phyloP scores from a whole-genome alignment of 2,797 vertebrate genomes.

The Hemitrygon akajei region DNA sequence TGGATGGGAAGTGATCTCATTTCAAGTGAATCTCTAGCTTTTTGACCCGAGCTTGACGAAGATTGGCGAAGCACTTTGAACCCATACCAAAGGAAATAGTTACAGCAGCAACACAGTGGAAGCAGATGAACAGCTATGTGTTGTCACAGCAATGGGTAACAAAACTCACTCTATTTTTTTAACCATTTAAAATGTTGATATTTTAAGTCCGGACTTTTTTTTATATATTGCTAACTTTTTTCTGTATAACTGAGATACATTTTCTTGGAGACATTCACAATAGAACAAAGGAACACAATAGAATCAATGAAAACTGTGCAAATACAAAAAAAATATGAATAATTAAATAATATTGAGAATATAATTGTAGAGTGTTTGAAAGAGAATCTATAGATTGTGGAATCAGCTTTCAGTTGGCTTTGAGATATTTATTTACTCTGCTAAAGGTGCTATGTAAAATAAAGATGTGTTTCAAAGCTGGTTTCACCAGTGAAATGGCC shows the following conservation, averaged over 20 bases:
- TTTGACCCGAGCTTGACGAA: conserved; percentile 15
- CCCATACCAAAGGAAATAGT: conserved; percentile 19
- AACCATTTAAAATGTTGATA: neutral
- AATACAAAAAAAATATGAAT: no score
- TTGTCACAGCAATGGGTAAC: neutral
- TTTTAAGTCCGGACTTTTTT: neutral
- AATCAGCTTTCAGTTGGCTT: no score
- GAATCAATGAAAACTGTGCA: no score
- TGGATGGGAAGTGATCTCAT: conserved; percentile 36
- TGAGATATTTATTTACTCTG: neutral
- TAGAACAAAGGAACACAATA: no score
- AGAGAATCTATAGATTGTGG: no score
- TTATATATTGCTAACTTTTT: neutral
- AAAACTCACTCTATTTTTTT: neutral
- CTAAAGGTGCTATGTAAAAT: neutral
- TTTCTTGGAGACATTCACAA: no score
- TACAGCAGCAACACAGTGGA: conserved; percentile 17
- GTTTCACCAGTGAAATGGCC: neutral
- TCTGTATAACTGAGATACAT: no score
- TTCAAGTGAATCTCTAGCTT: conserved; percentile 26
- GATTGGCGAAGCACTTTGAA: conserved; percentile 34
- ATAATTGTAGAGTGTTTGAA: no score
- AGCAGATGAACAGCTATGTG: neutral
- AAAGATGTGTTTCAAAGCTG: neutral
- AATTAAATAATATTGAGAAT: no score